Conservation (phyloP, 2,113 vertebrate genomes). For the Ascaphus truei region DNA sequence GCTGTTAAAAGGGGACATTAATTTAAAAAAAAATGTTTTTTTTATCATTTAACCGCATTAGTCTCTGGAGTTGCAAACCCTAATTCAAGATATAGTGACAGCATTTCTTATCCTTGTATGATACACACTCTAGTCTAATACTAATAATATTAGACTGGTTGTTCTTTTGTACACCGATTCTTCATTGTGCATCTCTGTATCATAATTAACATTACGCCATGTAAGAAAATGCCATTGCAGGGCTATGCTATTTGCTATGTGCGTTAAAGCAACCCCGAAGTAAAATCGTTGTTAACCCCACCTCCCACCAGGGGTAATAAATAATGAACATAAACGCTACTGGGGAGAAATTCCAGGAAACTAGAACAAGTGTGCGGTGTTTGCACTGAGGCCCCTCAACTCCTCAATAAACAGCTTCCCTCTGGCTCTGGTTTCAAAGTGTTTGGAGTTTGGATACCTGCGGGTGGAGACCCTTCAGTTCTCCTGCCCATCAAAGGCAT, state of each 20-base stretch:
- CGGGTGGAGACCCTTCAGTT: not conserved
- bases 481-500: conserved; percentile 20
- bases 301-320: not conserved
- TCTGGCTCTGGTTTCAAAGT: conserved; percentile 28
- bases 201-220: too few species aligned
- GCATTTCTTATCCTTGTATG: too few species aligned
- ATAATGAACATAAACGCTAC: not conserved
- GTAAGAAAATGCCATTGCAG: not conserved
- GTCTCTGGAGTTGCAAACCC: too few species aligned
- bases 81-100: too few species aligned
- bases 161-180: too few species aligned
- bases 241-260: too few species aligned
- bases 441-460: conserved; percentile 26
- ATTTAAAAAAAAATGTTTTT: too few species aligned
- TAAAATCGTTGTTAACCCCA: not conserved
- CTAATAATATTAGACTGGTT: too few species aligned
- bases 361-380: conserved; percentile 7
- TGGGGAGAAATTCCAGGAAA: conserved; percentile 8
- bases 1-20: too few species aligned
- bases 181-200: too few species aligned
- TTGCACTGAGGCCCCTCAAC: not conserved
- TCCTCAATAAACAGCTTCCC: conserved; percentile 19
- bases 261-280: not conserved
- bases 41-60: too few species aligned
- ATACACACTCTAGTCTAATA: too few species aligned